Conservation (phyloP, 2,113 vertebrate species). For the Rhombomys opimus region DNA sequence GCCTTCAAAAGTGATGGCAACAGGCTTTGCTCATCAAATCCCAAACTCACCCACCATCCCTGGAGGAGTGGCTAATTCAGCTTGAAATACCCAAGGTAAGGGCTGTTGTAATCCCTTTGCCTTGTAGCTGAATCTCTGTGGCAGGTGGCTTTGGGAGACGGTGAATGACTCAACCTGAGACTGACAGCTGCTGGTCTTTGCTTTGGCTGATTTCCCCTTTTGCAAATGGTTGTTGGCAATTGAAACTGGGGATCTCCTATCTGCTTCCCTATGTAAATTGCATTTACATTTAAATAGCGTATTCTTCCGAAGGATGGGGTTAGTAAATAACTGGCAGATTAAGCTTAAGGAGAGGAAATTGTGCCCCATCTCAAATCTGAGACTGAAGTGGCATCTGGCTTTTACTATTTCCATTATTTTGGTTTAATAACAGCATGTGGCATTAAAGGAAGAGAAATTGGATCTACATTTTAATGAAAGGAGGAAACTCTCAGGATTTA, state of each 20-base stretch:
- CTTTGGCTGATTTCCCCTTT: constrained; percentile 71
- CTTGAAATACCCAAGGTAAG: neutral
- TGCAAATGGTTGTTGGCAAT: constrained; percentile 79
- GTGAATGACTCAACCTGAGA: constrained; percentile 13
- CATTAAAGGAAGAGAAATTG: constrained; percentile 79
- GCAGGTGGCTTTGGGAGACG: constrained; percentile 55
- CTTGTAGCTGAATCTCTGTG: neutral
- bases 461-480: constrained; percentile 84
- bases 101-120: neutral
- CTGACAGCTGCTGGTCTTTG: constrained; percentile 77
- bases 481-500: constrained; percentile 77
- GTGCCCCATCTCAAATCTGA: constrained; percentile 77
- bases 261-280: constrained; percentile 78
- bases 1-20: constrained; percentile 16
- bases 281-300: constrained; percentile 85
- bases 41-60: neutral
- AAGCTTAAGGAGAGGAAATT: constrained; percentile 79
- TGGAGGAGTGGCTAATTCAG: neutral
- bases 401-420: constrained; percentile 81
- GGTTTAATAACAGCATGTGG: constrained; percentile 80
- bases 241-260: constrained; percentile 77
- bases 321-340: constrained; percentile 81
- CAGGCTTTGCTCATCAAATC: neutral
- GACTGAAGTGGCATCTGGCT: constrained; percentile 82
- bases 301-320: constrained; percentile 78